Conservation (phyloP, 2,888 invertebrate species). For the Lithophane socia region DNA sequence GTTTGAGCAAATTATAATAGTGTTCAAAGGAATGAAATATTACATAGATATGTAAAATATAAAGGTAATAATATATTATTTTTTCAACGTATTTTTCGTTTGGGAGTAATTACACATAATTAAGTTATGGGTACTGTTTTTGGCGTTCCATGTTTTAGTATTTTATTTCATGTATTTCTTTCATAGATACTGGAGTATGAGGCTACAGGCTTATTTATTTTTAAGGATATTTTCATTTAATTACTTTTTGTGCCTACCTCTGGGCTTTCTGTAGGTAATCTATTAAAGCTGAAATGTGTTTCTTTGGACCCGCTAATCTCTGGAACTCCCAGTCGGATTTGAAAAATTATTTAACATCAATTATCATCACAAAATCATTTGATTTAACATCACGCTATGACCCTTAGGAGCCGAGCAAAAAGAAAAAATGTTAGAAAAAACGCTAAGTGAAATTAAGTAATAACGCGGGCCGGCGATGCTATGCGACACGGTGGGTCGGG, state of each 20-base stretch:
- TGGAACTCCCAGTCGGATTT: too few relatives aligned
- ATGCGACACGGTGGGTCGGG: too few relatives aligned
- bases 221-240: background rate
- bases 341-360: too few relatives aligned
- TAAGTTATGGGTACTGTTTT: background rate
- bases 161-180: background rate
- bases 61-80: background rate
- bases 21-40: slow-evolving; percentile 10
- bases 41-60: background rate
- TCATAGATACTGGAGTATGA: background rate
- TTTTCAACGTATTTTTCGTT: slow-evolving; percentile 7
- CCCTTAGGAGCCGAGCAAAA: too few relatives aligned
- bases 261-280: background rate
- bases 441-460: too few relatives aligned
- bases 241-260: background rate
- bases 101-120: background rate
- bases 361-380: too few relatives aligned
- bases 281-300: too few relatives aligned
- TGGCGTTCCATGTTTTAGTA: background rate
- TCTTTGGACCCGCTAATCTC: too few relatives aligned
- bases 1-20: slow-evolving; percentile 23
- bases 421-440: too few relatives aligned
- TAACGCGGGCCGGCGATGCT: too few relatives aligned
- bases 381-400: too few relatives aligned
- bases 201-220: too few relatives aligned